Conservation (phyloP, 2,113 vertebrate species). For the Cepphus grylle region DNA sequence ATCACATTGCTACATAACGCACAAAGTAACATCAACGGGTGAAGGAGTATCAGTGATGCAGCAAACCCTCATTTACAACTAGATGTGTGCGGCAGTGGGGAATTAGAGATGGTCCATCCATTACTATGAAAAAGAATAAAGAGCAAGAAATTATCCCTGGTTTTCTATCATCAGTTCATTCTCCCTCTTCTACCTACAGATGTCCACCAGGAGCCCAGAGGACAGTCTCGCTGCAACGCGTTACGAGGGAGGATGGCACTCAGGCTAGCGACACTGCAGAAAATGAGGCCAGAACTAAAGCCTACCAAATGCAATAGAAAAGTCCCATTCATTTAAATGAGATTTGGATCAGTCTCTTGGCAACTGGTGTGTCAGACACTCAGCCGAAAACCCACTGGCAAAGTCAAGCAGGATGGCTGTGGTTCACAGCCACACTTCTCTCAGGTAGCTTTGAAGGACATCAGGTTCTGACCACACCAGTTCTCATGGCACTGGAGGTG, state of each 20-base stretch:
- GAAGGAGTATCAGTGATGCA: background rate
- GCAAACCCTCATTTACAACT: background rate
- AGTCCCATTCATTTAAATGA: constrained; percentile 17
- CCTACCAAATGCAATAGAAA: background rate
- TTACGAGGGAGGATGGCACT: background rate
- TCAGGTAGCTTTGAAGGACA: background rate
- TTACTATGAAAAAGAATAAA: background rate
- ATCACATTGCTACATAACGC: background rate
- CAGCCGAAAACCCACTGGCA: constrained; percentile 19
- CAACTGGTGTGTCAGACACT: constrained; percentile 4
- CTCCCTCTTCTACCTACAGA: background rate
- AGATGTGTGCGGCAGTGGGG: background rate
- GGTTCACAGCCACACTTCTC: background rate
- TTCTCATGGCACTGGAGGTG: background rate
- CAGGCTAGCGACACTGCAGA: background rate
- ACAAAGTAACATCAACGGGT: background rate
- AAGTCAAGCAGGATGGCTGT: background rate
- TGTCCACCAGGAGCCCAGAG: background rate
- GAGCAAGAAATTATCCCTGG: background rate
- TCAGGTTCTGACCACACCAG: background rate
- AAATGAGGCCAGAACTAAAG: background rate
- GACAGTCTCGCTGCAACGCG: background rate
- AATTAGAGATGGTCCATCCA: background rate
- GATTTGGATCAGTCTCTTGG: constrained; percentile 22
- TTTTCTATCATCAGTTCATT: background rate